Evolutionary conservation across 2,797 vertebrate species (phyloP).

Genomic region (Phoebastria nigripes): DNA sequence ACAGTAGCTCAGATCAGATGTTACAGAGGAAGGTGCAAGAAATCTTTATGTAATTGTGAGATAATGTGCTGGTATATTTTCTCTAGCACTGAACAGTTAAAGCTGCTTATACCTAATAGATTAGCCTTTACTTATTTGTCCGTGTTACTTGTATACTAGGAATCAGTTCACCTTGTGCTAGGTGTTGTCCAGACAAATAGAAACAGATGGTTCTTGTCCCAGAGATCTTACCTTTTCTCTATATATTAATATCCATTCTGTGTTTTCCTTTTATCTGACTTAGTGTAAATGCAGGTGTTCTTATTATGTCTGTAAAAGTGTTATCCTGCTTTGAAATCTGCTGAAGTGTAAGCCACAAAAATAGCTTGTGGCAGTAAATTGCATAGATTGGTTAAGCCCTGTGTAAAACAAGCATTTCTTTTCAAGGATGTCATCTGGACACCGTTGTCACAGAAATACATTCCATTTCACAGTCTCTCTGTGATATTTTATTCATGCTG

Average conservation of each 20-base stretch:
- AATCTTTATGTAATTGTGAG: not conserved
- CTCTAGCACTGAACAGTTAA: not conserved
- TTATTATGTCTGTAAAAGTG: conserved; percentile 33
- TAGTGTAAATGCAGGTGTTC: conserved; percentile 32
- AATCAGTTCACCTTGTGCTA: not conserved
- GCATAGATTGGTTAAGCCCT: not conserved
- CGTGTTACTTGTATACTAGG: not conserved
- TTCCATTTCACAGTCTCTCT: not conserved
- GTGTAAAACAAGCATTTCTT: conserved; percentile 40
- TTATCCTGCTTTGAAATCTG: conserved; percentile 46
- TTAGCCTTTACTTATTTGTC: not conserved
- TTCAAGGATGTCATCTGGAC: not conserved
- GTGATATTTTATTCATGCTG: conserved; percentile 48
- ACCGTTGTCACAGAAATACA: not conserved
- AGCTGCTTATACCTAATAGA: not conserved
- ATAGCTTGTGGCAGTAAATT: conserved; percentile 4
- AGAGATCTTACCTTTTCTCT: not conserved
- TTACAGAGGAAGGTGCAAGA: conserved; percentile 15
- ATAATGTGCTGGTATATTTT: not conserved
- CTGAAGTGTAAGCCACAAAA: conserved; percentile 8
- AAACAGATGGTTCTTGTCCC: not conserved
- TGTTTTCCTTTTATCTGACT: conserved; percentile 7
- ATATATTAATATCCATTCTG: not conserved
- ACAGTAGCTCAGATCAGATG: not conserved
- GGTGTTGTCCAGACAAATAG: not conserved